Evolutionary conservation across 2,888 invertebrate species (phyloP), one percentile per base, ranked within the genome.

Genomic region (Euplagia quadripunctaria): DNA sequence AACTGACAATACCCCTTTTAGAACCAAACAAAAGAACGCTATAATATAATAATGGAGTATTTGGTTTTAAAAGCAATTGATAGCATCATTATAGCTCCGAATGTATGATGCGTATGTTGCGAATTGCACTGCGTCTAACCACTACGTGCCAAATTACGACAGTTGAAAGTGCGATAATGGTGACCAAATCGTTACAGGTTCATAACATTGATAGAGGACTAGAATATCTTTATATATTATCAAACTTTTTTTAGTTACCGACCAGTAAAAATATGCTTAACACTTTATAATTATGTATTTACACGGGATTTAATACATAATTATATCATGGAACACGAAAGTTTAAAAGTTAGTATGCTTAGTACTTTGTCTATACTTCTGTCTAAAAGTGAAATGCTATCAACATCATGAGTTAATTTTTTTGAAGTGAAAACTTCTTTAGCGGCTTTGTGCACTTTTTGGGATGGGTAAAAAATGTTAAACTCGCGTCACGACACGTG

Each of bases 71-170:
- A 77, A 74, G 77, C 82, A 78, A 77, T 84, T 76, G 84, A 83
- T 83, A 79, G 78, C 78, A 83, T 79, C 74, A 83, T 86, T 80
- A 76, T 49, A 51, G 74, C 70, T 68, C 67, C 71, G 70, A 79
- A 79, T 46, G 43, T 46, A 46, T 46, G 43, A 46, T 46, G 43
- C 31, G 2, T n/a, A n/a, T n/a, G n/a, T 81, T 76, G 80, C 78
- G 78, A 75, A 76, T 76, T 71, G 79, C 64, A 73, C 68, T 68
- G 77, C 74, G 75, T 79, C 65, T 72, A 70, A 80, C 81, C 85
- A 61, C 80, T 77, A 58, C 58, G 70, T 77, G 75, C 73, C 71
- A 72, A 80, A 82, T 85, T 82, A 80, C 78, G 70, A 81, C 76
- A 78, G 80, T 83, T 80, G 81, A 79, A 82, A 84, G 73, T 63